phyloP scores from a whole-genome alignment of 1,140 invertebrate species.

The Lucilia cuprina region DNA sequence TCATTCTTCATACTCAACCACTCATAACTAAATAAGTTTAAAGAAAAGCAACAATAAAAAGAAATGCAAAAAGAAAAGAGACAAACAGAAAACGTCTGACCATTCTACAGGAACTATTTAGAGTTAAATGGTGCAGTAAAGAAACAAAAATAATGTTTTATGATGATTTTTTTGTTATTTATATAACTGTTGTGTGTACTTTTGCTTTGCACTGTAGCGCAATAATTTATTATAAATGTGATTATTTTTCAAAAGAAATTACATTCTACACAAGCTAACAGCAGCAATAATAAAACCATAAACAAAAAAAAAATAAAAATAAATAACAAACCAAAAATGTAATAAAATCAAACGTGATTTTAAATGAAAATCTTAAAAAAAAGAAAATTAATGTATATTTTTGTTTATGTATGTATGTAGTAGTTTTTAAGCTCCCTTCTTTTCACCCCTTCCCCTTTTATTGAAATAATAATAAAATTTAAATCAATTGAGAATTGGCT shows the following conservation, averaged over 20 bases:
- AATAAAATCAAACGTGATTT: conserved; percentile 30
- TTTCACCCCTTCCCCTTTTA: neutral
- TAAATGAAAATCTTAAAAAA: neutral
- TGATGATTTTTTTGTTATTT: neutral
- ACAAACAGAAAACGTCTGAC: neutral
- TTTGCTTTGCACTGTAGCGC: neutral
- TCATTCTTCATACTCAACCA: neutral
- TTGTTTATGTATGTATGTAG: neutral
- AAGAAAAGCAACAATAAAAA: neutral
- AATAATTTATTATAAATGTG: conserved; percentile 18
- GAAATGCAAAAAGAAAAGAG: neutral
- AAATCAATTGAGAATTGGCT: neutral
- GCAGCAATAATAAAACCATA: neutral
- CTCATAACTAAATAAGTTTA: neutral
- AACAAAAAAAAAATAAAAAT: conserved; percentile 1
- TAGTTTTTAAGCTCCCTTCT: neutral
- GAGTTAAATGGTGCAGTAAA: conserved; percentile 1
- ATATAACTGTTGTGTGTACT: neutral
- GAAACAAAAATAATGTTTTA: neutral
- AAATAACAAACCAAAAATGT: neutral
- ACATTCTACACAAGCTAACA: neutral
- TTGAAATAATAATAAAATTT: neutral
- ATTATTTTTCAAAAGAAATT: neutral
- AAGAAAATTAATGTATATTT: neutral
- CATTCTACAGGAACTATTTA: neutral